Evolutionary conservation across 35 echinoderm and acorn worm genomes (phyloP), one percentile per base, ranked within the genome.

Genomic region (Hemicentrotus pulcherrimus): DNA sequence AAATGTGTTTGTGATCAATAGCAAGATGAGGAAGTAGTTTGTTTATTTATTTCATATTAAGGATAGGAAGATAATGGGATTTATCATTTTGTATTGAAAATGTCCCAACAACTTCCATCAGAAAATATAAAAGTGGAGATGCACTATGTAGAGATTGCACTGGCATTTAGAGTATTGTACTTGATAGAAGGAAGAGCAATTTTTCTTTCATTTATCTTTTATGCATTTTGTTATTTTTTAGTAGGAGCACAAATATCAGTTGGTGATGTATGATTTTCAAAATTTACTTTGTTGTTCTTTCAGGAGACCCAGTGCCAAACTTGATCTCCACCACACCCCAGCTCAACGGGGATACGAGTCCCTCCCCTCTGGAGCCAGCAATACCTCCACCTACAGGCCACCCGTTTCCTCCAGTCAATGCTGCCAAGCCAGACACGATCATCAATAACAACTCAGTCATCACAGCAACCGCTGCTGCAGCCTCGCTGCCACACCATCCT

Each of bases 221-320:
- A 28, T 78, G 19, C 22, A 78, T 28, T 10, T 14, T 55, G 50
- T 55, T 55, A 55, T 55, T 41, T 41, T 41, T 41, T n/a, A 78
- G 28, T 78, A 28, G 7, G 7, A 28, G 65, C 15, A 55, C 15
- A 12, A 12, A 6, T 78, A 28, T 28, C 24, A 28, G 18, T 78
- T 78, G 19, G 19, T 78, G 24, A 28, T 50, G 65, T 78, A 55
- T 78, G 19, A 28, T 18, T 78, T 28, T 59, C 2, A 9, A 10
- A 59, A 59, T 59, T 55, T 6, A 15, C 0, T 71, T 12, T 71
- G 18, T 28, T 78, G 4, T 78, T n/a, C 28, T 78, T n/a, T 31
- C 32, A 95, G 94, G 94, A 88, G 94, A 95, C n/a, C 94, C 87
- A 30, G 86, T 95, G 48, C 94, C 94, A 46, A 88, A 47, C 87